These are phyloP conservation scores for Chaetodon auriga DNA, from an alignment of 2,113 vertebrate species.

Conservation along the genomic window DNA sequence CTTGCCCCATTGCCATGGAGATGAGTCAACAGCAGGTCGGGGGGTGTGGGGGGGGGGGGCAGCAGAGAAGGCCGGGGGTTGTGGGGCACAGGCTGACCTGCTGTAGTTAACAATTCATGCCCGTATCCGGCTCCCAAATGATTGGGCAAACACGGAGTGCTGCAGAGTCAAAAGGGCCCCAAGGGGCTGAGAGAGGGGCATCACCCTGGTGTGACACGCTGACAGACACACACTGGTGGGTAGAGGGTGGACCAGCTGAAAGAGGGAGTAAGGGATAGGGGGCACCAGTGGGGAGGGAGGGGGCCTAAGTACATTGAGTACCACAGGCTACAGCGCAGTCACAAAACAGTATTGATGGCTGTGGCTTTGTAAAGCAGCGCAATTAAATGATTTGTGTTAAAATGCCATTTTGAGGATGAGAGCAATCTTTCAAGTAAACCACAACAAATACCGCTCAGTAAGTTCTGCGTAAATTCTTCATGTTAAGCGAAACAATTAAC, in stretches of 20 bases:
- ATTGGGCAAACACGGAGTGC: slow-evolving; percentile 81
- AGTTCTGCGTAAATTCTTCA: slow-evolving; percentile 36
- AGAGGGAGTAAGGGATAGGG: slow-evolving; percentile 37
- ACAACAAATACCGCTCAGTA: slow-evolving; percentile 52
- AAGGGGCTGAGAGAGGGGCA: slow-evolving; percentile 77
- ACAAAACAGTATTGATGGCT: slow-evolving; percentile 39
- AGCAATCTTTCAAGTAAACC: slow-evolving; percentile 36
- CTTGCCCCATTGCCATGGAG: slow-evolving; percentile 75
- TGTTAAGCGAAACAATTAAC: slow-evolving; percentile 65
- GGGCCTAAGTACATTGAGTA: slow-evolving; percentile 38
- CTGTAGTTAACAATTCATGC: slow-evolving; percentile 83
- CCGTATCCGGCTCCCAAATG: slow-evolving; percentile 82
- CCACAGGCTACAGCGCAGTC: slow-evolving; percentile 29
- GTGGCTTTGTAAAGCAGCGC: slow-evolving; percentile 20
- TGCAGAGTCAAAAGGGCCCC: slow-evolving; percentile 77
- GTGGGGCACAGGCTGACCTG: slow-evolving; percentile 76
- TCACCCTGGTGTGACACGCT: slow-evolving; percentile 71
- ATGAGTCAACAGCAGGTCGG: slow-evolving; percentile 80
- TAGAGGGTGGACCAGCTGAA: slow-evolving; percentile 56
- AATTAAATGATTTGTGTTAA: slow-evolving; percentile 53
- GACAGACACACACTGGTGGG: slow-evolving; percentile 72
- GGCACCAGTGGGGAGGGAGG: slow-evolving; percentile 9
- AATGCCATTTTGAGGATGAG: slow-evolving; percentile 47
- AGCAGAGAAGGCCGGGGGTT: slow-evolving; percentile 44
- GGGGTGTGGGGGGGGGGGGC: slow-evolving; percentile 1